Conservation (phyloP, 2,113 vertebrate species). For the Peromyscus leucopus region DNA sequence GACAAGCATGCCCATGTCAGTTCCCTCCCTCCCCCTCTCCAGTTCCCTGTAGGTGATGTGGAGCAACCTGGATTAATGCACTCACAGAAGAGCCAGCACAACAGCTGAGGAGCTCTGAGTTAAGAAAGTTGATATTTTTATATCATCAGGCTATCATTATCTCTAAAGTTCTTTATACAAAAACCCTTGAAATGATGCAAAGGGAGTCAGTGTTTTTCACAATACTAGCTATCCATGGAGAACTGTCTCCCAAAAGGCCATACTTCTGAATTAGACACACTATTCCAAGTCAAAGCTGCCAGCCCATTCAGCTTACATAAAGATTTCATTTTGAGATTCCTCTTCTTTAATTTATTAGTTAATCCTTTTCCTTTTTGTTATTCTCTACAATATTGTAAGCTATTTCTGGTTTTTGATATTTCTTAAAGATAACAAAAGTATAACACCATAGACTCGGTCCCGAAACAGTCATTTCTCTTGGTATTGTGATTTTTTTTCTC, state of each 20-base stretch:
- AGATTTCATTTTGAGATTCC: background rate
- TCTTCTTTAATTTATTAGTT: background rate
- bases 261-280: background rate
- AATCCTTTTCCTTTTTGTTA: background rate
- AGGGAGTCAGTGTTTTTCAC: background rate
- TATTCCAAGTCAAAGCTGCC: background rate
- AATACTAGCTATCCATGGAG: background rate
- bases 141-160: background rate
- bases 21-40: background rate
- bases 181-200: background rate
- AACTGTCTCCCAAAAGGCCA: background rate
- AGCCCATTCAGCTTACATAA: background rate
- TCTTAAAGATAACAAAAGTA: slow-evolving; percentile 5
- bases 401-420: background rate
- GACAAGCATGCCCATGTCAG: background rate
- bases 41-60: background rate
- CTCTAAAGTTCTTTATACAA: background rate
- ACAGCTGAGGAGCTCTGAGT: background rate
- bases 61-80: background rate
- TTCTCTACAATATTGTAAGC: background rate
- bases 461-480: background rate
- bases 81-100: background rate
- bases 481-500: background rate
- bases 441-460: background rate
- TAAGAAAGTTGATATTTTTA: background rate